phyloP scores from a whole-genome alignment of 2,797 vertebrate species.

The Galagoides demidoff region DNA sequence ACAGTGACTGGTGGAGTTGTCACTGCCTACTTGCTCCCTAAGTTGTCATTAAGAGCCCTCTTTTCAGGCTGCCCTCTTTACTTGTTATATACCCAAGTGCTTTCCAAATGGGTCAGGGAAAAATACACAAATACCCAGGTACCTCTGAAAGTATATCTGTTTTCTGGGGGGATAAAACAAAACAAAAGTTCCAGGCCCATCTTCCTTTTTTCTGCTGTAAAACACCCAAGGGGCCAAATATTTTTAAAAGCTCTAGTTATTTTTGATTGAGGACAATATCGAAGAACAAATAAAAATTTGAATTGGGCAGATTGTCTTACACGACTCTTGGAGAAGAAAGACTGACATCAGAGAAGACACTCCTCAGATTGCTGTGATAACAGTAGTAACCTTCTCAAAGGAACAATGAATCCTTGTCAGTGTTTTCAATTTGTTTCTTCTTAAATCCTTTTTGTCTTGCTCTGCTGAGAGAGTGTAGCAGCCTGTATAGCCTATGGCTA shows the following conservation, averaged over 20 bases:
- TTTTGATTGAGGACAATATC: slow-evolving; percentile 14
- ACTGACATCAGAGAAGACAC: background rate
- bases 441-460: background rate
- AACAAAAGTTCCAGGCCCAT: background rate
- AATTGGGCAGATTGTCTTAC: background rate
- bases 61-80: background rate
- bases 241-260: slow-evolving; percentile 30
- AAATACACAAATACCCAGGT: background rate
- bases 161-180: background rate
- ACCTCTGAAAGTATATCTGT: background rate
- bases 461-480: background rate
- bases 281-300: background rate
- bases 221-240: background rate
- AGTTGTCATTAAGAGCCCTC: no score
- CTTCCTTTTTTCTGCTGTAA: background rate
- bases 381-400: background rate
- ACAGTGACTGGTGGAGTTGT: background rate
- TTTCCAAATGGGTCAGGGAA: background rate
- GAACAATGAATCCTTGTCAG: background rate
- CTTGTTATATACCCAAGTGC: background rate
- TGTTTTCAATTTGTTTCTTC: background rate
- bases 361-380: background rate
- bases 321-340: background rate
- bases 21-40: background rate
- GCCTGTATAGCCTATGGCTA: no score